Evolutionary conservation across 1,140 invertebrate genomes (phyloP).

Genomic region (Amphibalanus amphitrite): DNA sequence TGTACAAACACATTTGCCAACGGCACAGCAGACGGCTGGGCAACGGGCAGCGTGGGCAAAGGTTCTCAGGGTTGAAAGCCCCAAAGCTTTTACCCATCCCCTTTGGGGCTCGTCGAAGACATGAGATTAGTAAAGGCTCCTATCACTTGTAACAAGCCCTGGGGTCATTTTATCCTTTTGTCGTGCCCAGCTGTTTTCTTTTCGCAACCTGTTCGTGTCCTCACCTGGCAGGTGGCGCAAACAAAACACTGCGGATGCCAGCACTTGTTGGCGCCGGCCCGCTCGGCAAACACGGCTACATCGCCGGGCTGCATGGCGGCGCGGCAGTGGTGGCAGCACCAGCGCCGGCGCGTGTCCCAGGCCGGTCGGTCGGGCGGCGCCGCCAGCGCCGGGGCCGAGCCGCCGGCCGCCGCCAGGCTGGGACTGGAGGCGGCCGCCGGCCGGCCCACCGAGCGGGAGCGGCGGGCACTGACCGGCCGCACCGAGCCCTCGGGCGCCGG

Average conservation of each 20-base stretch:
- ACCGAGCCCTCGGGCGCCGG: conserved; percentile 7
- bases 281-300: conserved; percentile 63
- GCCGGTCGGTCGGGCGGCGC: conserved; percentile 14
- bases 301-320: conserved; percentile 36
- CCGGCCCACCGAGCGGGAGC: conserved; percentile 4
- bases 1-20: too few relatives aligned
- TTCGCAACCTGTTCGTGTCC: too few relatives aligned
- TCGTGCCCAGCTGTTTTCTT: too few relatives aligned
- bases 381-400: conserved; percentile 48
- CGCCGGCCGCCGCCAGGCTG: conserved; percentile 81
- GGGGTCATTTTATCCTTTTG: too few relatives aligned
- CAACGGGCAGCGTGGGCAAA: too few relatives aligned
- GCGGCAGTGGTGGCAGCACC: conserved; percentile 16
- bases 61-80: too few relatives aligned
- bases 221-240: conserved; percentile 52
- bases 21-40: too few relatives aligned
- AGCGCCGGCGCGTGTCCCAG: conserved; percentile 16
- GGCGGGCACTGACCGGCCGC: conserved; percentile 15
- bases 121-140: too few relatives aligned
- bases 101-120: too few relatives aligned
- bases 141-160: too few relatives aligned
- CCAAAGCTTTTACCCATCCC: too few relatives aligned
- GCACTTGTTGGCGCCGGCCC: conserved; percentile 46
- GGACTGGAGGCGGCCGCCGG: conserved; percentile 40
- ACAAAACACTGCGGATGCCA: conserved; percentile 81